Conservation (phyloP, 2,113 vertebrate species). For the Melanotaenia duboulayi region DNA sequence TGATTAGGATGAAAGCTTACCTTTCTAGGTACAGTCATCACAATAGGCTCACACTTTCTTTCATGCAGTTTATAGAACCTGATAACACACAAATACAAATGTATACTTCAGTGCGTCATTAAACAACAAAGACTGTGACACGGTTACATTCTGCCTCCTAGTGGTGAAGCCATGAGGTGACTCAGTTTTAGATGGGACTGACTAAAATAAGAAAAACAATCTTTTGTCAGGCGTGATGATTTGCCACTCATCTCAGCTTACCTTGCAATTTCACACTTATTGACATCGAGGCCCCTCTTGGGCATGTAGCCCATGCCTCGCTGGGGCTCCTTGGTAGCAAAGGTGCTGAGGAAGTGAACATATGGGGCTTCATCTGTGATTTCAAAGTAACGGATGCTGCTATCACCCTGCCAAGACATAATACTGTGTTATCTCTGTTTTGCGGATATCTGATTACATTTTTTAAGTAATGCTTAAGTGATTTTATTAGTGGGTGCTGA, state of each 20-base stretch:
- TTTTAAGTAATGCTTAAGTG: neutral
- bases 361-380: conserved; percentile 95
- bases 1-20: conserved; percentile 78
- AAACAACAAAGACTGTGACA: neutral
- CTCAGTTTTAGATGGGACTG: neutral
- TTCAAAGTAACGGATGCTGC: conserved; percentile 99
- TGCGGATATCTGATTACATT: neutral
- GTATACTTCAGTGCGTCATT: neutral
- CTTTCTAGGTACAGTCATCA: conserved; percentile 98
- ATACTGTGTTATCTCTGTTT: conserved; percentile 3
- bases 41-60: conserved; percentile 96
- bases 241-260: conserved; percentile 53
- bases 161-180: conserved; percentile 46
- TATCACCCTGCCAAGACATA: conserved; percentile 88
- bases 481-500: neutral
- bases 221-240: neutral
- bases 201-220: neutral
- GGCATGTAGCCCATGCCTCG: conserved; percentile 99
- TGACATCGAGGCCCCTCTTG: conserved; percentile 96
- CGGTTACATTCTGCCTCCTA: conserved; percentile 61
- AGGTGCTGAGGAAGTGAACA: conserved; percentile 97
- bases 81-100: conserved; percentile 52
- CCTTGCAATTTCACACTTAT: conserved; percentile 99
- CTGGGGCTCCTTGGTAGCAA: conserved; percentile 96
- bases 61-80: conserved; percentile 98